Percentiles rank a stretch among this genome's conserved stretches.
phyloP scores from a whole-genome alignment of 2,888 invertebrate genomes.

The Limnephilus marmoratus region DNA sequence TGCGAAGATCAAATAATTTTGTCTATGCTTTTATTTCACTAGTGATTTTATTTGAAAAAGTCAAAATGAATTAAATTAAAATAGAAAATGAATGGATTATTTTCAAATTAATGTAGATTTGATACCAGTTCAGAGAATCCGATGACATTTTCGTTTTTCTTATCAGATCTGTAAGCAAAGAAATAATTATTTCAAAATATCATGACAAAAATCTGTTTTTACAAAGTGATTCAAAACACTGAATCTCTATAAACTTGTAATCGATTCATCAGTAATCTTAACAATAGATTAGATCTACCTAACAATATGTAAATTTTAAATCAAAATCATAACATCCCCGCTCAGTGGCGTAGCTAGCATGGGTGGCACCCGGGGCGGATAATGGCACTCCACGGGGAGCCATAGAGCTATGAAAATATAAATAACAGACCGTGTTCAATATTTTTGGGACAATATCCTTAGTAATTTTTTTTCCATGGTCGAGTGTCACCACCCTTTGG shows the following conservation, averaged over 20 bases:
- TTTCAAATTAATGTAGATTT: not conserved
- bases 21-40: too few species aligned
- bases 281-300: not conserved
- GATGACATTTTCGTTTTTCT: constrained; percentile 15
- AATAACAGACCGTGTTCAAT: too few species aligned
- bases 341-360: too few species aligned
- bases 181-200: not conserved
- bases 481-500: too few species aligned
- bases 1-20: too few species aligned
- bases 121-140: constrained; percentile 45
- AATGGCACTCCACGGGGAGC: too few species aligned
- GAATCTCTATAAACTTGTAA: not conserved
- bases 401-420: too few species aligned
- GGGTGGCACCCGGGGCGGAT: too few species aligned
- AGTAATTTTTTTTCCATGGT: too few species aligned
- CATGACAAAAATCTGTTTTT: not conserved
- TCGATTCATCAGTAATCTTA: not conserved
- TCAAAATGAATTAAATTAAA: not conserved
- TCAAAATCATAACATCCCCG: not conserved
- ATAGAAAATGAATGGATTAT: not conserved
- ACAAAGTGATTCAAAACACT: not conserved
- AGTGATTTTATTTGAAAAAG: too few species aligned
- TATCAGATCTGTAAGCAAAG: not conserved
- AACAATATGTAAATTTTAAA: not conserved
- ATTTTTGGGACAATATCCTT: too few species aligned